phyloP scores from a whole-genome alignment of 2,797 vertebrate species.

The Fringilla coelebs region DNA sequence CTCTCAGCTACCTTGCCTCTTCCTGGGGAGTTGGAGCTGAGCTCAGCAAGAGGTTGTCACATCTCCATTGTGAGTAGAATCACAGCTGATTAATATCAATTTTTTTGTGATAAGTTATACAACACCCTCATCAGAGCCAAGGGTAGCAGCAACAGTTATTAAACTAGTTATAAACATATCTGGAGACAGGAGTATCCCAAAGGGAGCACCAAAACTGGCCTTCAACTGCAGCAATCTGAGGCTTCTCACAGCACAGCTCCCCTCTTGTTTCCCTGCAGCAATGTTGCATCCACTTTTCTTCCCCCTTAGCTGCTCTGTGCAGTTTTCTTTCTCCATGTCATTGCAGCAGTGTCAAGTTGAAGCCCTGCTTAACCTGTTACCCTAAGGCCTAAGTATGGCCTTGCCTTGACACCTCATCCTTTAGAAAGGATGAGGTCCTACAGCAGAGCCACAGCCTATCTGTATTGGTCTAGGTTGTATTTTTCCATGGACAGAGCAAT shows the following conservation, averaged over 20 bases:
- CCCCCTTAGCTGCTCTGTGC: not conserved
- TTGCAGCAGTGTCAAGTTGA: not conserved
- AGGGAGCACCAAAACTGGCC: not conserved
- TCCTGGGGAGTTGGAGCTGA: not conserved
- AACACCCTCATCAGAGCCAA: not conserved
- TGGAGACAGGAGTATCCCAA: not conserved
- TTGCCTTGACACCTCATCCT: not conserved
- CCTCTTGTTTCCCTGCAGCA: not conserved
- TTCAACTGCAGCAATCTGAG: not conserved
- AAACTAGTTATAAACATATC: too few relatives aligned
- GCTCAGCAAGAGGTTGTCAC: not conserved
- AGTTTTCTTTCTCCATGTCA: not conserved
- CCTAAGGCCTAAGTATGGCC: not conserved
- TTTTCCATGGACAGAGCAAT: constrained; percentile 6
- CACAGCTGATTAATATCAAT: not conserved
- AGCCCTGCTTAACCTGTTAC: not conserved
- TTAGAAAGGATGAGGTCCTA: not conserved
- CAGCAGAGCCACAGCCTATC: not conserved
- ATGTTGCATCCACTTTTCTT: not conserved
- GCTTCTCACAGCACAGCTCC: not conserved
- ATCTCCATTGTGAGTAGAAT: not conserved
- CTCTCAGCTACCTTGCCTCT: not conserved
- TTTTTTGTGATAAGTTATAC: not conserved
- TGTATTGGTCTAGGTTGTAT: not conserved
- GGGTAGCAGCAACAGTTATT: not conserved